phyloP scores from a whole-genome alignment of 2,113 vertebrate genomes.

The Scomber colias region DNA sequence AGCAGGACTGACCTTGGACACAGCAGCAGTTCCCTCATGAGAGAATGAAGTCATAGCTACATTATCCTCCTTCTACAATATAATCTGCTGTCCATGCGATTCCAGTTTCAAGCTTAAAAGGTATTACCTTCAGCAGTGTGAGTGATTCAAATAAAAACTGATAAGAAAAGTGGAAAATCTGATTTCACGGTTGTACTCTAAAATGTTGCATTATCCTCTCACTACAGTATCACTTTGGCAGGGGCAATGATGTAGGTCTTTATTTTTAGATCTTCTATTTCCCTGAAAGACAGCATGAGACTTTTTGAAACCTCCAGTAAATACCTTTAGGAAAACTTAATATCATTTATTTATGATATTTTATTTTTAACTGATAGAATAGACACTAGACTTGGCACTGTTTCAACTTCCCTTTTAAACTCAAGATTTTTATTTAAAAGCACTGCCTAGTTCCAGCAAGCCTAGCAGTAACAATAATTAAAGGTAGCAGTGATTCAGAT shows the following conservation, averaged over 20 bases:
- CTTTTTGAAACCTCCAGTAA: neutral
- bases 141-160: slow-evolving; percentile 28
- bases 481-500: slow-evolving; percentile 47
- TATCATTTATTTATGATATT: too few species aligned
- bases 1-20: slow-evolving; percentile 39
- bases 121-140: slow-evolving; percentile 21
- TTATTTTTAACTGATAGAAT: too few species aligned
- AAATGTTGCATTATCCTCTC: slow-evolving; percentile 25
- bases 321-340: slow-evolving; percentile 8
- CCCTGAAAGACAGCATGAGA: neutral
- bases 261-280: neutral
- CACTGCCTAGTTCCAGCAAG: neutral
- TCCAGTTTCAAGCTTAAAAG: slow-evolving; percentile 14
- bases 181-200: slow-evolving; percentile 18
- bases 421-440: slow-evolving; percentile 9
- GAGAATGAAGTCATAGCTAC: slow-evolving; percentile 52
- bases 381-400: neutral
- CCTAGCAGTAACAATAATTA: slow-evolving; percentile 35
- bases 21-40: slow-evolving; percentile 24
- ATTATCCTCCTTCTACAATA: slow-evolving; percentile 14
- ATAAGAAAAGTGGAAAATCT: slow-evolving; percentile 45
- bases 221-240: slow-evolving; percentile 1
- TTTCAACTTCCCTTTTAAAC: neutral
- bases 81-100: slow-evolving; percentile 12
- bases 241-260: slow-evolving; percentile 7